Percentiles rank a stretch among this genome's conserved stretches.
Evolutionary conservation across 2,888 invertebrate genomes (phyloP).

Genomic region (Marasmarcha lunaedactyla): DNA sequence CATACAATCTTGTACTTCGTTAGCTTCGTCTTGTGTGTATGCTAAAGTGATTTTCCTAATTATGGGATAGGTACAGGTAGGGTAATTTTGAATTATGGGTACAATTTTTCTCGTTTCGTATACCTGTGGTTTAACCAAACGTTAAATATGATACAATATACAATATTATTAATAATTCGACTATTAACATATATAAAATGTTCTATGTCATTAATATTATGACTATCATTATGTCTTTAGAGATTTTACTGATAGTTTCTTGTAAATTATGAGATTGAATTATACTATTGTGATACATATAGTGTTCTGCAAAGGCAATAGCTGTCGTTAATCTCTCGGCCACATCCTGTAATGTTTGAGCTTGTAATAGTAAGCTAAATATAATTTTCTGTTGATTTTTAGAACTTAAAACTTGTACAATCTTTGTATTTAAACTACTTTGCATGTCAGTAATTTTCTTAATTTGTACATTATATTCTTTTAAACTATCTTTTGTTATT

Average conservation of each 20-base stretch:
- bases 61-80: slow-evolving; percentile 9
- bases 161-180: neutral
- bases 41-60: slow-evolving; percentile 8
- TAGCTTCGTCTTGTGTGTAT: slow-evolving; percentile 1
- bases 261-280: slow-evolving; percentile 9
- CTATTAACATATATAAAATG: slow-evolving; percentile 3
- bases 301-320: slow-evolving; percentile 11
- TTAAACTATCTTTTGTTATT: neutral
- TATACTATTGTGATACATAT: slow-evolving; percentile 12
- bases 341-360: slow-evolving; percentile 8
- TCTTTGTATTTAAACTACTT: neutral
- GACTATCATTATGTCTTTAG: slow-evolving; percentile 5
- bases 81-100: slow-evolving; percentile 9
- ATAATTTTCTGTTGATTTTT: slow-evolving; percentile 3
- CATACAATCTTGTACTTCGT: slow-evolving; percentile 4
- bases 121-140: slow-evolving; percentile 7
- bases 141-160: slow-evolving; percentile 9
- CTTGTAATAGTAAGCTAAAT: slow-evolving; percentile 11
- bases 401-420: neutral
- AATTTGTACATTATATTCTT: slow-evolving; percentile 2
- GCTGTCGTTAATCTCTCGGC: slow-evolving; percentile 10
- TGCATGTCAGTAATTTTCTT: neutral
- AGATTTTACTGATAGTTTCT: slow-evolving; percentile 4
- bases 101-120: slow-evolving; percentile 11
- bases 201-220: slow-evolving; percentile 6